A percentile compares a stretch with the other conserved stretches of the same genome.
phyloP scores from a whole-genome alignment of 2,797 vertebrate genomes.

The Chrosomus eos region DNA sequence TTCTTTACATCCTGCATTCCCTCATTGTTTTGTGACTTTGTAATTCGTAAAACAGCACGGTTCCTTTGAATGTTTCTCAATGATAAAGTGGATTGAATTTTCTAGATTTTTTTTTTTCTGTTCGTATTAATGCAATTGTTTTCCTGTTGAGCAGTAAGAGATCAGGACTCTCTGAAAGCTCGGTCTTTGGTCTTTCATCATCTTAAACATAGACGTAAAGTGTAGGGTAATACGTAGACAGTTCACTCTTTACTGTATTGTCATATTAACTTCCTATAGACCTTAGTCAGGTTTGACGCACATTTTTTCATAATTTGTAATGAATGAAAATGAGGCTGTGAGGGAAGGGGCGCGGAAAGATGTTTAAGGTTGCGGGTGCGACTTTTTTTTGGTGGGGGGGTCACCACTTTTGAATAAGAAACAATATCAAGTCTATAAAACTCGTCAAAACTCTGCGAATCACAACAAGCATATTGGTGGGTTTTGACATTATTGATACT shows the following conservation, averaged over 20 bases:
- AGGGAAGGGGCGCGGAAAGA: no score
- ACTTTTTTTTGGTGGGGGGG: no score
- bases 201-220: not conserved
- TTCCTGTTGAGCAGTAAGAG: constrained; percentile 38
- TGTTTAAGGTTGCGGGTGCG: no score
- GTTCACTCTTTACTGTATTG: not conserved
- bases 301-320: not conserved
- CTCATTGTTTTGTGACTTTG: constrained; percentile 40
- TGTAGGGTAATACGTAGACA: not conserved
- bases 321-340: not conserved
- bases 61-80: constrained; percentile 19
- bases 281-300: no score
- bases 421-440: no score
- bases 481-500: no score
- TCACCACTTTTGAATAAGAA: no score
- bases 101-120: constrained; percentile 32
- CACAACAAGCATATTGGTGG: no score
- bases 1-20: constrained; percentile 29
- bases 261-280: not conserved
- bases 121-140: constrained; percentile 21
- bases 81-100: constrained; percentile 46
- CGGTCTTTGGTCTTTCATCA: constrained; percentile 8
- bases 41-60: constrained; percentile 35
- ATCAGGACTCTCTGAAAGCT: constrained; percentile 34
- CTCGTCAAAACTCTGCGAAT: no score